phyloP scores from a whole-genome alignment of 2,797 vertebrate genomes.

The Phalloptychus januarius region DNA sequence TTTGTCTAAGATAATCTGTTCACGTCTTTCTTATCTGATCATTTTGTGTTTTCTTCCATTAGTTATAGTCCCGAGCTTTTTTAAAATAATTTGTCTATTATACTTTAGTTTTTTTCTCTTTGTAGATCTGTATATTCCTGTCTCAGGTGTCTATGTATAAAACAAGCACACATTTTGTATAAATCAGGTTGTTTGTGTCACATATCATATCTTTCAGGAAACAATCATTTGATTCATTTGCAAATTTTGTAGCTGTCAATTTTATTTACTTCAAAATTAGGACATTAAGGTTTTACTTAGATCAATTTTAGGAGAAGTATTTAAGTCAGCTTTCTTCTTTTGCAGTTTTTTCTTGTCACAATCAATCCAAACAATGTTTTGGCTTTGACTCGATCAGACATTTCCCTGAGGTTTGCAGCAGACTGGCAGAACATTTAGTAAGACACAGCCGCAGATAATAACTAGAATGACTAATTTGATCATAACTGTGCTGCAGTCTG shows the following conservation, averaged over 20 bases:
- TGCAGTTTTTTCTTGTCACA: not conserved
- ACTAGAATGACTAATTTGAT: conserved; percentile 33
- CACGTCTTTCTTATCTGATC: not conserved
- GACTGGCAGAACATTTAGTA: conserved; percentile 31
- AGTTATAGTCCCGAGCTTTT: not conserved
- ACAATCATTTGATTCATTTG: too few relatives aligned
- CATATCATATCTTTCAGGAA: not conserved
- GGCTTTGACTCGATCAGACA: not conserved
- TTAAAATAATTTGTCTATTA: not conserved
- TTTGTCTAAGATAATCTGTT: not conserved
- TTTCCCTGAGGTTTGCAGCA: conserved; percentile 9
- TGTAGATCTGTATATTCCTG: not conserved
- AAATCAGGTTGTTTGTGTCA: not conserved
- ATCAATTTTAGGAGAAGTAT: not conserved
- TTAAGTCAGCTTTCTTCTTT: not conserved
- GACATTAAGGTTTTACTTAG: conserved; percentile 4
- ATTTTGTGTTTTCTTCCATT: not conserved
- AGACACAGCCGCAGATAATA: conserved; percentile 27
- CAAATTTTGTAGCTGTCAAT: not conserved
- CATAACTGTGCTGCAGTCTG: conserved; percentile 32
- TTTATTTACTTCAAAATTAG: not conserved
- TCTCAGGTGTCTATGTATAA: not conserved
- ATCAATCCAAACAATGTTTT: not conserved
- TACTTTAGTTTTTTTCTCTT: not conserved
- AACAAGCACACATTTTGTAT: not conserved